Conservation (phyloP, 2,113 vertebrate genomes). For the Numida meleagris region DNA sequence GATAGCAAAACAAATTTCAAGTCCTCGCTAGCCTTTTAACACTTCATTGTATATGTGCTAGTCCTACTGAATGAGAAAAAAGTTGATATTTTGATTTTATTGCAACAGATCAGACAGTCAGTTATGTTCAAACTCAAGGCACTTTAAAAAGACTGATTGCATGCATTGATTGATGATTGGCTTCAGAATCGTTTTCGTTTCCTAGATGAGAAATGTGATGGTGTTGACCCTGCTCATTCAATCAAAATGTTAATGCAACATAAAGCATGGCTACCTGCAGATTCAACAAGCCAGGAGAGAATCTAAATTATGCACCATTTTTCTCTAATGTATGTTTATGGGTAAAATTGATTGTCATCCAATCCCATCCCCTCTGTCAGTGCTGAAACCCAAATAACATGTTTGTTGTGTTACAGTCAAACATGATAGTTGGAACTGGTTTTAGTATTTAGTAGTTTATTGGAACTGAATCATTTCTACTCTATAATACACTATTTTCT, state of each 20-base stretch:
- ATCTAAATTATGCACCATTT: slow-evolving; percentile 67
- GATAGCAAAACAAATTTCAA: slow-evolving; percentile 63
- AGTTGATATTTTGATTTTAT: slow-evolving; percentile 62
- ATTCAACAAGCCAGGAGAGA: slow-evolving; percentile 64
- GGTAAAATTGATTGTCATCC: slow-evolving; percentile 66
- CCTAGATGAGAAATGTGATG: slow-evolving; percentile 70
- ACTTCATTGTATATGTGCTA: slow-evolving; percentile 25
- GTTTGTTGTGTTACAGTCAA: slow-evolving; percentile 45
- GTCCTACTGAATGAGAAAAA: slow-evolving; percentile 47
- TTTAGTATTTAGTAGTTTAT: slow-evolving; percentile 43
- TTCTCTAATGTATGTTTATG: slow-evolving; percentile 64
- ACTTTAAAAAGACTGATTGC: slow-evolving; percentile 74
- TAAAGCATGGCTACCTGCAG: slow-evolving; percentile 63
- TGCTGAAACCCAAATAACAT: not conserved
- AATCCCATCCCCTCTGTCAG: not conserved
- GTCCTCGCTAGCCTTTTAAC: slow-evolving; percentile 59
- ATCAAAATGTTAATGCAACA: slow-evolving; percentile 81
- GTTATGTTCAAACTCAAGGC: slow-evolving; percentile 30
- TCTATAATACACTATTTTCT: slow-evolving; percentile 51
- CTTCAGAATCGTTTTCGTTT: slow-evolving; percentile 75
- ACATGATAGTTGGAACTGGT: slow-evolving; percentile 18
- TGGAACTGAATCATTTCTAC: slow-evolving; percentile 53
- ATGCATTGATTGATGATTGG: slow-evolving; percentile 81
- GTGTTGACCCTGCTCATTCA: slow-evolving; percentile 76
- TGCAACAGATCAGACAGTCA: slow-evolving; percentile 28